These are phyloP conservation scores for Nomada fucata DNA, from an alignment of 2,888 invertebrate species.

Conservation along the genomic window DNA sequence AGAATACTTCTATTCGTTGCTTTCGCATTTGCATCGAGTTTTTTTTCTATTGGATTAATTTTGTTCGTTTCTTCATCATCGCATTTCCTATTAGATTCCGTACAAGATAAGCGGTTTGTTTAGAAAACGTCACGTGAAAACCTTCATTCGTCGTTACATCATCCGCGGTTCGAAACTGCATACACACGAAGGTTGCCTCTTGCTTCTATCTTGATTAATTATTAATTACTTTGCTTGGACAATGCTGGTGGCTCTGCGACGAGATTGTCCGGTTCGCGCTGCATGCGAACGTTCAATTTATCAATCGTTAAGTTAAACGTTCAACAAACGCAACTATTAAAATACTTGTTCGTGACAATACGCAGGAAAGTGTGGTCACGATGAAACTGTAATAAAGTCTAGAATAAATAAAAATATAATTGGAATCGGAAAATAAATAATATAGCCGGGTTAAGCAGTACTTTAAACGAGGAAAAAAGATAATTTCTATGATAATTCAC, in stretches of 20 bases:
- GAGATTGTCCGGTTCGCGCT: background rate
- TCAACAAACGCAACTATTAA: background rate
- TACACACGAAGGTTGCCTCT: constrained; percentile 24
- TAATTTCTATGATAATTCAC: background rate
- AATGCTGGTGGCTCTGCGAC: background rate
- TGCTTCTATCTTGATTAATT: constrained; percentile 7
- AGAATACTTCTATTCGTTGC: too few species aligned
- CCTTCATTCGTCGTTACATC: constrained; percentile 36
- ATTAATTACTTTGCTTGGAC: constrained; percentile 7
- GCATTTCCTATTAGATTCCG: constrained; percentile 25
- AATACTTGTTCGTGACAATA: background rate
- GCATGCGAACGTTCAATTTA: constrained; percentile 12
- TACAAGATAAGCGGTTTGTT: background rate
- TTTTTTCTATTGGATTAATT: background rate
- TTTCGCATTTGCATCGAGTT: background rate
- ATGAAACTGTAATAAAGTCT: too few species aligned
- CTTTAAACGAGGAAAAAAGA: background rate
- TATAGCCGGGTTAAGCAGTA: background rate
- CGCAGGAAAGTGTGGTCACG: background rate
- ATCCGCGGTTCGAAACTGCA: constrained; percentile 5
- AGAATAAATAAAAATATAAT: too few species aligned
- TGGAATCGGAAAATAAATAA: background rate
- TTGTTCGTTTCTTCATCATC: background rate
- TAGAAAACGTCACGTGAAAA: constrained; percentile 11
- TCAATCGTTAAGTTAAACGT: too few species aligned